Base-by-base conservation (phyloP, 2,797 vertebrate genomes). In the Macropodus opercularis region DNA sequence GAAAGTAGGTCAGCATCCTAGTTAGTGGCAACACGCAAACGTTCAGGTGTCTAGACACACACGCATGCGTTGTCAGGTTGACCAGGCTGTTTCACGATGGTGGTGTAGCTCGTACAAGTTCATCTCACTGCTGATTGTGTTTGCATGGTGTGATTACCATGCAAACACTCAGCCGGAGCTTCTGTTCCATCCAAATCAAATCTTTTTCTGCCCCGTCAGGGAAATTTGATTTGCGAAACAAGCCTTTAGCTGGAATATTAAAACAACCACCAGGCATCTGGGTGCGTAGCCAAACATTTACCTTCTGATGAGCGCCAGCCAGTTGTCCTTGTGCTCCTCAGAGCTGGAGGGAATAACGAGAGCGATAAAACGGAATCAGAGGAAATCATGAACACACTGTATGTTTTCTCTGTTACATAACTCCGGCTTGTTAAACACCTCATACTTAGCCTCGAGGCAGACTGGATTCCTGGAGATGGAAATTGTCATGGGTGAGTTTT, bases 281-380 rank as follows among this genome's bases (percentile, higher is more conserved):
- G 7, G 8, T 22, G 8, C 17, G 3, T 5, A 26, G 38, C 3
- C 21, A 40, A 12, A 9, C 29, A 24, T 21, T 68, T 94, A 98
- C 96, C 95, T 96, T 87, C 93, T 94, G 72, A 98, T 90, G 74
- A 94, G 92, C 17, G 85, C 85, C 35, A 95, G 75, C 96, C 96
- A 98, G 17, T 91, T 95, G 68, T 96, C 94, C 81, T 94, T 98
- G 69, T 93, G 92, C 53, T 96, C 95, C 50, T 92, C 83, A 46
- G 94, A 95, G 83, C 96, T 98, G 79, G 29, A 89, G 48, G 67
- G 18, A 80, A 39, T 5, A 39, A 40, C 50, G 6, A 75, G 10
- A 54, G 49, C 3, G 9, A 69, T 22, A 8, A 60, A 71, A 51
- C 17, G 71, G 27, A 46, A 78, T 84, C 29, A 77, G 54, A 56